Percentiles rank a stretch among this genome's conserved stretches.
phyloP scores from a whole-genome alignment of 2,113 vertebrate species.

The Eulemur rufifrons region DNA sequence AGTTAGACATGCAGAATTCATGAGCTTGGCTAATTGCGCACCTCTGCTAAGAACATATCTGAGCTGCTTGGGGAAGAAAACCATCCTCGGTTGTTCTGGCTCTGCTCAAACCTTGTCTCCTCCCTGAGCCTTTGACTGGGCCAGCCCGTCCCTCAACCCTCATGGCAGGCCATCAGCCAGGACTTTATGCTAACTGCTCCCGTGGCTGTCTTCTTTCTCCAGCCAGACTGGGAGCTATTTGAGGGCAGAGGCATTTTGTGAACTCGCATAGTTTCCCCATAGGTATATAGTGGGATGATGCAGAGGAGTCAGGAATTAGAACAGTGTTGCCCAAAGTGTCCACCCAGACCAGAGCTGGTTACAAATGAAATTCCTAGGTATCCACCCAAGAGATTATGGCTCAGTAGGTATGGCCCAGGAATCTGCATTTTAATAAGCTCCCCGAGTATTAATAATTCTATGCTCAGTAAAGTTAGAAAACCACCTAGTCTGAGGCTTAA shows the following conservation, averaged over 20 bases:
- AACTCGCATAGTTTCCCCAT: not conserved
- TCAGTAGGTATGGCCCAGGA: not conserved
- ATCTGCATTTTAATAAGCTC: not conserved
- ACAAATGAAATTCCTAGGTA: not conserved
- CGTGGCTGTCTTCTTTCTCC: not conserved
- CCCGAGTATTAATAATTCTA: not conserved
- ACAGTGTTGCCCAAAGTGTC: not conserved
- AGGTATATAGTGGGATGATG: not conserved
- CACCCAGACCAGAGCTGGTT: not conserved
- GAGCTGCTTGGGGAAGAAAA: not conserved
- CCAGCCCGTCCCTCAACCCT: not conserved
- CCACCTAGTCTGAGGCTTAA: not conserved
- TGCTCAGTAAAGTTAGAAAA: not conserved
- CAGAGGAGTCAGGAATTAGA: not conserved
- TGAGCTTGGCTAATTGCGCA: conserved; percentile 31
- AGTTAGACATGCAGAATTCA: conserved; percentile 38
- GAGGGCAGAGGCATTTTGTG: not conserved
- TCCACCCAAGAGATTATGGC: not conserved
- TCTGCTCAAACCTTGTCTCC: not conserved
- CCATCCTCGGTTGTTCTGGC: not conserved
- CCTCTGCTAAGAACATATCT: not conserved
- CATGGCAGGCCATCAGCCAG: not conserved
- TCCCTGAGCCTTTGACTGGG: not conserved
- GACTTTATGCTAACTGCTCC: not conserved
- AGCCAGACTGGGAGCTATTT: not conserved